phyloP scores from a whole-genome alignment of 2,888 invertebrate genomes.

The Psylliodes chrysocephalus region DNA sequence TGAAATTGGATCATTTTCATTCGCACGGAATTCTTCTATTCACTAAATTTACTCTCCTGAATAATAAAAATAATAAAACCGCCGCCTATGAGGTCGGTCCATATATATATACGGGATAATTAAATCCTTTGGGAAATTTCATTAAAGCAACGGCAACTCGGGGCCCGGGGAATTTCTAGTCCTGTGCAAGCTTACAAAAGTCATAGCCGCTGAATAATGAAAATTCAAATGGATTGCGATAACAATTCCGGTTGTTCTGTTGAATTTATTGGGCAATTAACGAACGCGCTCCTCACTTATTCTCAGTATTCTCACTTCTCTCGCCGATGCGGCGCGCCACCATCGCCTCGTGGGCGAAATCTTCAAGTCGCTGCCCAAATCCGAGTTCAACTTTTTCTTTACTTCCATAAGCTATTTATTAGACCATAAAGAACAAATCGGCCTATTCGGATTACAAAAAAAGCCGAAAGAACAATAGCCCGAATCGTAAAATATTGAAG shows the following conservation, averaged over 20 bases:
- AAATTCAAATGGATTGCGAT: constrained; percentile 33
- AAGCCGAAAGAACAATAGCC: no score
- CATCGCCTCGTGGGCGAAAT: background rate
- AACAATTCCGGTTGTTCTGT: constrained; percentile 31
- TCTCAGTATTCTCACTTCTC: background rate
- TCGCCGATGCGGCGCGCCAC: background rate
- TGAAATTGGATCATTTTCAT: no score
- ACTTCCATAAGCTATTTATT: no score
- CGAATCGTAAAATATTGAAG: no score
- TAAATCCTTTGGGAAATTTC: constrained; percentile 33
- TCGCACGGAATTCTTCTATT: no score
- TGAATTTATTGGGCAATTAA: constrained; percentile 32
- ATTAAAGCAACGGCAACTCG: constrained; percentile 20
- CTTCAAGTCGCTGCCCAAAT: no score
- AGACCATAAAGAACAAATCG: no score
- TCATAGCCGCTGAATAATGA: constrained; percentile 31
- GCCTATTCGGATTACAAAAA: no score
- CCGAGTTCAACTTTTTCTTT: no score
- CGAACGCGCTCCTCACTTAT: constrained; percentile 7
- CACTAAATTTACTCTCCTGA: no score
- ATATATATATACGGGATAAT: constrained; percentile 28
- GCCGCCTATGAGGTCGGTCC: constrained; percentile 1
- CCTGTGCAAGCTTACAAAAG: constrained; percentile 27
- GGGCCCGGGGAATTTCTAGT: constrained; percentile 14
- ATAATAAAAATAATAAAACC: background rate